Evolutionary conservation across 2,888 invertebrate species (phyloP).

Genomic region (Holacanthella duospinosa): DNA sequence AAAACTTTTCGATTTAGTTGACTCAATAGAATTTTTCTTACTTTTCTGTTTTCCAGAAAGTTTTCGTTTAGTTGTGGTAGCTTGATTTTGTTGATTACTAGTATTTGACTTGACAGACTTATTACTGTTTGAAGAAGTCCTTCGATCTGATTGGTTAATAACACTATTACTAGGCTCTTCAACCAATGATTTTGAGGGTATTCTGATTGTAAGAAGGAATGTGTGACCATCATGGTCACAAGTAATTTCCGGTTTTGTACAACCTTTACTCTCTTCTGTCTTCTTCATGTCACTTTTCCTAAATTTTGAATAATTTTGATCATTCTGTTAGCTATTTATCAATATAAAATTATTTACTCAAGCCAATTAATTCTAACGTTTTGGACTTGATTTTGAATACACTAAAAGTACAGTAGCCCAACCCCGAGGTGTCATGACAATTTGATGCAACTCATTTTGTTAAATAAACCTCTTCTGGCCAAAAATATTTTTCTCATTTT

Average conservation of each 20-base stretch:
- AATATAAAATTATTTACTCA: background rate
- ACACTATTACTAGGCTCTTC: background rate
- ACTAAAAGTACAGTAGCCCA: too few relatives aligned
- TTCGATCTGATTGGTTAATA: background rate
- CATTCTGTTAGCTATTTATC: background rate
- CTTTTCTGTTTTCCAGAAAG: background rate
- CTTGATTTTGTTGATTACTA: background rate
- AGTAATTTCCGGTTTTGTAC: background rate
- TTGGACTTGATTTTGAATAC: background rate
- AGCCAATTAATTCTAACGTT: conserved; percentile 1
- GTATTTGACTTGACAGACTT: background rate
- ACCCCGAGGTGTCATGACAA: too few relatives aligned
- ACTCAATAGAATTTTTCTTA: background rate
- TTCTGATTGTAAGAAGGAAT: background rate
- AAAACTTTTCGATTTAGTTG: too few relatives aligned
- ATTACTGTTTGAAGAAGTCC: background rate
- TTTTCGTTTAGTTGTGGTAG: too few relatives aligned
- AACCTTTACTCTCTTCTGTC: background rate
- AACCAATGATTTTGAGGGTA: background rate
- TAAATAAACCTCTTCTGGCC: too few relatives aligned
- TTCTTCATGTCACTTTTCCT: background rate
- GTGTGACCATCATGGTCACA: background rate
- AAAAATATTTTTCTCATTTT: too few relatives aligned
- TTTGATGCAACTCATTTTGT: too few relatives aligned
- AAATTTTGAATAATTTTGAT: background rate